phyloP scores from a whole-genome alignment of 2,797 vertebrate genomes.

The Fringilla coelebs region DNA sequence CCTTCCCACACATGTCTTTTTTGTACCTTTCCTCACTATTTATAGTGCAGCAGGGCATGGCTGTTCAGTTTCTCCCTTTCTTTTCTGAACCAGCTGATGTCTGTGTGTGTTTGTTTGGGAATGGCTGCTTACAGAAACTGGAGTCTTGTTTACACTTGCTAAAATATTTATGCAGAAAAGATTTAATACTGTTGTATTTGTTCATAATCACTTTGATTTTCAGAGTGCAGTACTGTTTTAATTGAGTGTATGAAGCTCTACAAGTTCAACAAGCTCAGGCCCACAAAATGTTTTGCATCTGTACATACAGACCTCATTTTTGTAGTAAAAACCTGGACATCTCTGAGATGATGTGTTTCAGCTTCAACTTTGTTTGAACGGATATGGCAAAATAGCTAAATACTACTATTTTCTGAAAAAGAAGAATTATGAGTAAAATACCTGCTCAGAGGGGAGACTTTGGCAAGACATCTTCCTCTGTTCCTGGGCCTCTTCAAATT shows the following conservation, averaged over 20 bases:
- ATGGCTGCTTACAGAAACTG: conserved; percentile 6
- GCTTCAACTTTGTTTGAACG: background rate
- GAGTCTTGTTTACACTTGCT: conserved; percentile 23
- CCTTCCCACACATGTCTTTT: background rate
- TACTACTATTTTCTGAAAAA: background rate
- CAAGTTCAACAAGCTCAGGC: background rate
- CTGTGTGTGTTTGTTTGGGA: background rate
- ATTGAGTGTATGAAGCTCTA: background rate
- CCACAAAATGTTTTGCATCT: background rate
- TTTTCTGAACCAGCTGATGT: background rate
- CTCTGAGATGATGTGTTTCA: background rate
- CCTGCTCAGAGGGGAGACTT: background rate
- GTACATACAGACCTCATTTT: background rate
- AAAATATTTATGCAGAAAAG: conserved; percentile 14
- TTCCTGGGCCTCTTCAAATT: background rate
- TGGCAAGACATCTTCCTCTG: background rate
- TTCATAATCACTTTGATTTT: conserved; percentile 13
- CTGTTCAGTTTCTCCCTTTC: background rate
- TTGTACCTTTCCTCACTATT: background rate
- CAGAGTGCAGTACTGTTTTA: background rate
- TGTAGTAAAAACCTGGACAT: background rate
- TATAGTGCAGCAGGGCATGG: background rate
- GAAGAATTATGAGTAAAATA: background rate
- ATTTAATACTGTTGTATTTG: conserved; percentile 5
- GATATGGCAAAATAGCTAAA: background rate